phyloP scores from a whole-genome alignment of 2,113 vertebrate genomes.

The Saccopteryx bilineata region DNA sequence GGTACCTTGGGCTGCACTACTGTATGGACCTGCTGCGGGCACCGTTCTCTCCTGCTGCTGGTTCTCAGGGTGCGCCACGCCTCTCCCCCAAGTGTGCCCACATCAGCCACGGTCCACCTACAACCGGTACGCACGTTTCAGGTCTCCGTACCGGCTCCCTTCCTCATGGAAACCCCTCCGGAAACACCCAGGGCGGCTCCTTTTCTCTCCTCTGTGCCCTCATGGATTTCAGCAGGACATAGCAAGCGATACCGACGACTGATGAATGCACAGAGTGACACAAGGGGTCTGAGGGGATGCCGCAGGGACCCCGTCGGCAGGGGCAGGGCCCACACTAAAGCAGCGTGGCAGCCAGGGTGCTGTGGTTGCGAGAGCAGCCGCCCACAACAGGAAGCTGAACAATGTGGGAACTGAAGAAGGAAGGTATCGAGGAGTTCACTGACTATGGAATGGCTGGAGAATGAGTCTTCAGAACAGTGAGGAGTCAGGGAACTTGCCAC shows the following conservation, averaged over 20 bases:
- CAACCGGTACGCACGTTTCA: too few relatives aligned
- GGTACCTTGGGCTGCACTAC: too few relatives aligned
- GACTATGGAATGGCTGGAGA: neutral
- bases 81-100: too few relatives aligned
- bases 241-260: rapidly evolving
- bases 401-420: neutral
- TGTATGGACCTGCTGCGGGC: rapidly evolving
- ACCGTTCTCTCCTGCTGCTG: rapidly evolving
- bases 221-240: neutral
- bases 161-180: neutral
- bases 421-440: neutral
- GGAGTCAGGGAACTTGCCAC: neutral
- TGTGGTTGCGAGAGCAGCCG: too few relatives aligned
- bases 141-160: neutral
- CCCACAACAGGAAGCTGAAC: too few relatives aligned
- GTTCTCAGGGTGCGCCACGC: too few relatives aligned
- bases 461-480: rapidly evolving
- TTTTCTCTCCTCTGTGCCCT: neutral
- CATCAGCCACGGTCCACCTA: rapidly evolving
- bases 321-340: too few relatives aligned
- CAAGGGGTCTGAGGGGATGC: neutral
- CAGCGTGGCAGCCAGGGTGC: too few relatives aligned
- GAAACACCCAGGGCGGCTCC: neutral
- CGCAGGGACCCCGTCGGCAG: too few relatives aligned
- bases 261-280: too few relatives aligned